Evolutionary conservation across 2,113 vertebrate species (phyloP).

Genomic region (crab-eating macaque (Macaca fascicularis)): T2T-MFA8v1.1 NC_088388.1:78604501-78605000

Average conservation of each 20-base stretch:
- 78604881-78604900: background rate
- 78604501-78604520: background rate
- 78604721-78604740: background rate
- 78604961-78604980: too few species aligned
- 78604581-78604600: background rate
- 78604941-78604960: background rate
- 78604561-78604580: background rate
- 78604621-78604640: background rate
- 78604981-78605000: too few species aligned
- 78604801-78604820: background rate
- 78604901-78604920: background rate
- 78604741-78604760: background rate
- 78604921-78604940: background rate
- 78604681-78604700: background rate
- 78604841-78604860: background rate
- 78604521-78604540: slow-evolving; percentile 35
- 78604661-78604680: background rate
- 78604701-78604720: background rate
- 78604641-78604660: background rate
- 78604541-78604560: background rate
- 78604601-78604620: background rate
- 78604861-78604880: background rate
- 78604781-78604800: background rate
- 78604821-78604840: background rate
- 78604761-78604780: slow-evolving; percentile 31